These are phyloP conservation scores for Acipenser oxyrinchus DNA, from an alignment of 2,797 vertebrate species.

Conservation along the genomic window DNA sequence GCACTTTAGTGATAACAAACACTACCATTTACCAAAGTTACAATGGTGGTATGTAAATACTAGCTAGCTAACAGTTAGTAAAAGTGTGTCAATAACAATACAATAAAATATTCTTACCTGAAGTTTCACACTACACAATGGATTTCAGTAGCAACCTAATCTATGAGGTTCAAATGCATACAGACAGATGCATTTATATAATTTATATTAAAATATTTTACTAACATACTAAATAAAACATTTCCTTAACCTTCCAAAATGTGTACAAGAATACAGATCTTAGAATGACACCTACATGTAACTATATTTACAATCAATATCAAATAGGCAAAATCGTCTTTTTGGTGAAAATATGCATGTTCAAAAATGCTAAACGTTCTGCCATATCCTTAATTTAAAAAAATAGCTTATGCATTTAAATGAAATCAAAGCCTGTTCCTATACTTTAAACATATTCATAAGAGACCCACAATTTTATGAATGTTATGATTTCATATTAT, in stretches of 20 bases:
- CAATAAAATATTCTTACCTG: neutral
- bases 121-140: neutral
- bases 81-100: neutral
- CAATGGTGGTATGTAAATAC: slow-evolving; percentile 49
- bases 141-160: neutral
- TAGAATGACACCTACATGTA: neutral
- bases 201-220: neutral
- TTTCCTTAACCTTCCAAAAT: too few relatives aligned
- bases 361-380: too few relatives aligned
- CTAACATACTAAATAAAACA: too few relatives aligned
- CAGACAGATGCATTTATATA: neutral
- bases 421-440: too few relatives aligned
- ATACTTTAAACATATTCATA: too few relatives aligned
- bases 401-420: too few relatives aligned
- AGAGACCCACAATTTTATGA: slow-evolving; percentile 4
- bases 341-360: neutral
- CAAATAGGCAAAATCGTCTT: slow-evolving; percentile 10
- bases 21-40: slow-evolving; percentile 50
- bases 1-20: slow-evolving; percentile 60
- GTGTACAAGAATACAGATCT: too few relatives aligned
- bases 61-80: slow-evolving; percentile 30
- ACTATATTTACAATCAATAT: neutral
- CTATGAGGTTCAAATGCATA: neutral
- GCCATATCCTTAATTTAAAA: too few relatives aligned
- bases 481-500: slow-evolving; percentile 4